Evolutionary conservation across 2,888 invertebrate genomes (phyloP).

Genomic region (Rhogogaster chlorosoma): DNA sequence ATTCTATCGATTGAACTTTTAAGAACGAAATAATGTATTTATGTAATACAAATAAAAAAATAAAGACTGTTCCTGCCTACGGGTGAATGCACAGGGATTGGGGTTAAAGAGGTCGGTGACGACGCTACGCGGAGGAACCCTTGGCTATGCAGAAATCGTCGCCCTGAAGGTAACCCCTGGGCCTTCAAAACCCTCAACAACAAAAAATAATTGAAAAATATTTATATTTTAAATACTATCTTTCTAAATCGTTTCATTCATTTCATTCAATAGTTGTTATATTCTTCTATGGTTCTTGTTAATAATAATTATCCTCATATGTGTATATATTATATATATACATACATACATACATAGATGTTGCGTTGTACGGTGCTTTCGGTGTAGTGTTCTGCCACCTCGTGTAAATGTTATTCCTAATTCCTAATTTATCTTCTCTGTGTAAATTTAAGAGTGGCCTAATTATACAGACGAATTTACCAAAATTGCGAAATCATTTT

Average conservation of each 20-base stretch:
- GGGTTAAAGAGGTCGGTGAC: conserved; percentile 97
- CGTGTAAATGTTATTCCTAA: conserved; percentile 55
- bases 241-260: conserved; percentile 59
- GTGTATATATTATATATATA: conserved; percentile 40
- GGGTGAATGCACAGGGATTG: conserved; percentile 80
- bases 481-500: neutral
- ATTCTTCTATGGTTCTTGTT: conserved; percentile 45
- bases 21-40: neutral
- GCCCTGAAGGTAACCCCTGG: conserved; percentile 92
- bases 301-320: conserved; percentile 39
- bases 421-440: conserved; percentile 57
- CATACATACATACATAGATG: conserved; percentile 62
- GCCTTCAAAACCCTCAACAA: conserved; percentile 59
- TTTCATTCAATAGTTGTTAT: conserved; percentile 55
- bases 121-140: conserved; percentile 91
- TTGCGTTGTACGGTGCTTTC: conserved; percentile 75
- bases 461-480: neutral
- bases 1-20: neutral
- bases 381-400: conserved; percentile 68
- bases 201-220: conserved; percentile 54
- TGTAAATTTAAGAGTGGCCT: neutral
- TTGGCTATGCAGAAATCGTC: conserved; percentile 96
- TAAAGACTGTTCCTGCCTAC: conserved; percentile 73
- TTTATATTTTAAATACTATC: conserved; percentile 59
- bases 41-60: conserved; percentile 60